phyloP scores from a whole-genome alignment of 30 jellyfish, hydroid and myxozoan species.

The Cassiopea andromeda region DNA sequence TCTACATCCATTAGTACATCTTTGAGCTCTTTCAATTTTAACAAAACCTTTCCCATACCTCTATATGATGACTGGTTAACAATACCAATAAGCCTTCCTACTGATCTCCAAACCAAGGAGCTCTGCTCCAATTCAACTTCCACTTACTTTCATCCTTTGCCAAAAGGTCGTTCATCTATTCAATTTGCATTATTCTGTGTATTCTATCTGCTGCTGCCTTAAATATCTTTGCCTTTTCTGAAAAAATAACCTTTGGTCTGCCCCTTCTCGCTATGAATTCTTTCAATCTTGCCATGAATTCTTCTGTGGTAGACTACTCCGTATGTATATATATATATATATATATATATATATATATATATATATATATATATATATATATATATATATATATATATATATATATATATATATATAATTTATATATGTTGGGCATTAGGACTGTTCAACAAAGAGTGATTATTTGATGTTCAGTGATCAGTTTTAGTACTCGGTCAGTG shows the following conservation, averaged over 20 bases:
- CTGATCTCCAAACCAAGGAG: not conserved
- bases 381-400: too few species aligned
- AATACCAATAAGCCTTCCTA: conserved; percentile 1
- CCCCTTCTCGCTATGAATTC: not conserved
- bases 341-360: too few species aligned
- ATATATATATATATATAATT: too few species aligned
- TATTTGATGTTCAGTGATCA: too few species aligned
- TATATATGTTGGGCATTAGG: too few species aligned
- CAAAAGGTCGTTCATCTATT: not conserved
- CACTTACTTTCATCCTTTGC: conserved; percentile 1
- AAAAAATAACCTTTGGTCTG: conserved; percentile 6
- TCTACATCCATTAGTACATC: not conserved
- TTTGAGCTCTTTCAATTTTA: not conserved
- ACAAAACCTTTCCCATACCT: not conserved
- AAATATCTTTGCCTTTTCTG: conserved; percentile 25
- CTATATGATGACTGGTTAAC: not conserved
- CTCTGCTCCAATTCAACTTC: conserved; percentile 4
- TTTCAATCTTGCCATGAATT: not conserved
- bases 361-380: too few species aligned
- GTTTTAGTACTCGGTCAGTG: too few species aligned
- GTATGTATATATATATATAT: too few species aligned
- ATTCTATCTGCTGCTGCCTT: conserved; percentile 28
- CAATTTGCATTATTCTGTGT: conserved; percentile 7
- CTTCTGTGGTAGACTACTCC: not conserved
- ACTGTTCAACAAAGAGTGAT: too few species aligned